phyloP scores from a whole-genome alignment of 2,113 vertebrate species.

The Barbus barbus region DNA sequence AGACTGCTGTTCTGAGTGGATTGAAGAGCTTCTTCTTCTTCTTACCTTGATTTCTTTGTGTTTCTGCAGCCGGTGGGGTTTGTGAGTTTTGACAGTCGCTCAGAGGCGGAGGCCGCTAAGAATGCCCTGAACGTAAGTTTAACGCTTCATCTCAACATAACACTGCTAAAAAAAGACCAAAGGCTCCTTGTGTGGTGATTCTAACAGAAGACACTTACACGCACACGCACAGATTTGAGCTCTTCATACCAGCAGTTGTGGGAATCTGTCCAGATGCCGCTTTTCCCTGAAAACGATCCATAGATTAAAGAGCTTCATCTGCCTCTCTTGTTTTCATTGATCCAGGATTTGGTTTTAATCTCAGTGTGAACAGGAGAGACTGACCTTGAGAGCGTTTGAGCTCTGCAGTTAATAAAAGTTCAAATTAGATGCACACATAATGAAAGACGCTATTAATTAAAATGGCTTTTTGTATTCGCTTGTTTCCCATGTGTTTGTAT shows the following conservation, averaged over 20 bases:
- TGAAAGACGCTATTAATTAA: neutral
- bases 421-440: neutral
- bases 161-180: neutral
- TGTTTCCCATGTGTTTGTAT: neutral
- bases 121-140: conserved; percentile 52
- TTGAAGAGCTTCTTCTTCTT: neutral
- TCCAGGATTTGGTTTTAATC: conserved; percentile 71
- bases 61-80: conserved; percentile 40
- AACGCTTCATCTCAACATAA: neutral
- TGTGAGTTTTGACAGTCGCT: conserved; percentile 50
- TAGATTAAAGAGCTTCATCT: neutral
- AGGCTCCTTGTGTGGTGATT: neutral
- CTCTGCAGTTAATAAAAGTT: conserved; percentile 18
- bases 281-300: neutral
- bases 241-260: neutral
- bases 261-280: neutral
- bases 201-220: neutral
- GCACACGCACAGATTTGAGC: neutral
- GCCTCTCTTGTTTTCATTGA: too few relatives aligned
- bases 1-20: neutral
- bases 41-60: neutral
- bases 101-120: conserved; percentile 49
- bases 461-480: neutral
- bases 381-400: conserved; percentile 36
- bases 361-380: conserved; percentile 57